Conservation (phyloP, 2,888 invertebrate genomes). For the Leucophenga maculata region DNA sequence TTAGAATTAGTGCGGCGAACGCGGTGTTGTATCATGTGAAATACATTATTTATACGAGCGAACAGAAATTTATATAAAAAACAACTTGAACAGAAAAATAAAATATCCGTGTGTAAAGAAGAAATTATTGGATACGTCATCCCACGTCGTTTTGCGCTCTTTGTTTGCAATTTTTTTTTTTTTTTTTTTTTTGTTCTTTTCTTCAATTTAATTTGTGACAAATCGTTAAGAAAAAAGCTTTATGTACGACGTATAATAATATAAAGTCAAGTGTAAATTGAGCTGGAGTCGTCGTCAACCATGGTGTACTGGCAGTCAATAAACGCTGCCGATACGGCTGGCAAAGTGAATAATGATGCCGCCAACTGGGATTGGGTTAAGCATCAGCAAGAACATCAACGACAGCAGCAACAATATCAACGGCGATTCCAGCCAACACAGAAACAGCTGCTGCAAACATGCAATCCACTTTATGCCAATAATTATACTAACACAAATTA, state of each 20-base stretch:
- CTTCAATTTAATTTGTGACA: not conserved
- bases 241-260: no score
- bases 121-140: not conserved
- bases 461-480: not conserved
- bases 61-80: not conserved
- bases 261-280: not conserved
- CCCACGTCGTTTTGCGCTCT: not conserved
- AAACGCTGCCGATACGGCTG: slow-evolving; percentile 37
- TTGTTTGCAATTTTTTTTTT: no score
- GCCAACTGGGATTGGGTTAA: slow-evolving; percentile 4
- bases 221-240: not conserved
- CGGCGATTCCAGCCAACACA: not conserved
- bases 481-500: slow-evolving; percentile 3
- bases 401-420: slow-evolving; percentile 14
- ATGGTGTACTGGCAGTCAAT: slow-evolving; percentile 57
- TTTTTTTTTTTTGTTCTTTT: not conserved
- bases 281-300: no score
- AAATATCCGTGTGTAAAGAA: no score
- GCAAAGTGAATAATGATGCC: not conserved
- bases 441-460: not conserved
- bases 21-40: not conserved
- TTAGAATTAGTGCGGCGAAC: not conserved
- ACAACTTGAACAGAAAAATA: not conserved
- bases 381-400: slow-evolving; percentile 16
- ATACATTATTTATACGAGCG: not conserved